Percentiles rank a stretch among this genome's conserved stretches.
Conservation (phyloP, 2,888 invertebrate species). For the Noctuana brunneofusca region DNA sequence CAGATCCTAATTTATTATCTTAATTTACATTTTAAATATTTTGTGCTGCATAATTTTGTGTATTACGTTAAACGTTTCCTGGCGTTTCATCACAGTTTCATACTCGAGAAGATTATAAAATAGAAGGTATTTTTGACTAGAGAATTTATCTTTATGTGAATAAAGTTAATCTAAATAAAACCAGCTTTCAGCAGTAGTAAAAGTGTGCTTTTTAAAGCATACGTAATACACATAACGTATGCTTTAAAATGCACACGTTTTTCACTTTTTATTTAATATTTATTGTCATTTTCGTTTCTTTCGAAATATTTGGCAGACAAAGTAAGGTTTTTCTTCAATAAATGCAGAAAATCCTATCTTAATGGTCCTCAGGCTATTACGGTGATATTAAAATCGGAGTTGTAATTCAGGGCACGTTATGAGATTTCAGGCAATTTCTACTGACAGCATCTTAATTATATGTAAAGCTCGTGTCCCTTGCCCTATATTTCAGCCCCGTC, state of each 20-base stretch:
- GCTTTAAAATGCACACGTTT: too few species aligned
- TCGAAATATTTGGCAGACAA: background rate
- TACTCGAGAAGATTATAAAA: background rate
- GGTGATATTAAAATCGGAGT: conserved; percentile 18
- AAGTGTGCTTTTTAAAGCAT: too few species aligned
- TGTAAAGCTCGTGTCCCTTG: conserved; percentile 32
- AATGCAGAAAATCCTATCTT: conserved; percentile 6
- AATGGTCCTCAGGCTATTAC: conserved; percentile 9
- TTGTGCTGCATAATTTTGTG: background rate
- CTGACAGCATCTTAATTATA: conserved; percentile 30
- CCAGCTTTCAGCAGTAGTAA: conserved; percentile 4
- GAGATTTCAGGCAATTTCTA: conserved; percentile 26
- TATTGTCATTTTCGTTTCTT: background rate
- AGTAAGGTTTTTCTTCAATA: background rate
- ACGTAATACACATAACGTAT: too few species aligned
- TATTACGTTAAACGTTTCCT: background rate
- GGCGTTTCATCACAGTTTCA: background rate
- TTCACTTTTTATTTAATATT: too few species aligned
- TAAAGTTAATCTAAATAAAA: background rate
- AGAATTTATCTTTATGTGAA: background rate
- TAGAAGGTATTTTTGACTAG: background rate
- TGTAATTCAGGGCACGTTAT: conserved; percentile 31
- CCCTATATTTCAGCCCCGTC: conserved; percentile 23
- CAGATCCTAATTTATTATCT: conserved; percentile 11
- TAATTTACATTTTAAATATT: conserved; percentile 9